These are phyloP conservation scores for Bergia sp. DNA, from an alignment of 92 coral and sea anemone genomes.

Conservation along the genomic window DNA sequence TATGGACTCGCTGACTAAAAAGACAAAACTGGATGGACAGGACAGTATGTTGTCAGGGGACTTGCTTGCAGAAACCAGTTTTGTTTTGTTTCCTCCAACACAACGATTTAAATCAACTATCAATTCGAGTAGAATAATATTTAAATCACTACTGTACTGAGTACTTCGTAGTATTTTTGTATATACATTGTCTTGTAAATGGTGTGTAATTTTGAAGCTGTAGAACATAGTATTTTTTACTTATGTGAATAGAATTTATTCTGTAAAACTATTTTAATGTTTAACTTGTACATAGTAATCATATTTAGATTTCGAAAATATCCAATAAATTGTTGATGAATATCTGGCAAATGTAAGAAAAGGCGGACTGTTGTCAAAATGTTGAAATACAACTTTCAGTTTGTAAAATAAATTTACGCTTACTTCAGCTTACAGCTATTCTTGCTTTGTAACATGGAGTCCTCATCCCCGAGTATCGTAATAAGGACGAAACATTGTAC, in stretches of 20 bases:
- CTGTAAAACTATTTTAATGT: slow-evolving; percentile 41
- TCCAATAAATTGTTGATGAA: slow-evolving; percentile 6
- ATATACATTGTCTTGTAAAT: slow-evolving; percentile 23
- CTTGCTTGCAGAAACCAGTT: no score
- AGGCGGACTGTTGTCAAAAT: background rate
- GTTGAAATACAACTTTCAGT: slow-evolving; percentile 7
- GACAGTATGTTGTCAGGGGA: background rate
- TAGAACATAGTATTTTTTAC: slow-evolving; percentile 20
- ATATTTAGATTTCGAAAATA: slow-evolving; percentile 10
- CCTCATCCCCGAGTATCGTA: background rate
- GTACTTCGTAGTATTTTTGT: slow-evolving; percentile 26
- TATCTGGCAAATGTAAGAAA: slow-evolving; percentile 16
- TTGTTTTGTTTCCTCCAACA: background rate
- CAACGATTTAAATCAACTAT: no score
- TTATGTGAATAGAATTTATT: slow-evolving; percentile 39
- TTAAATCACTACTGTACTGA: background rate
- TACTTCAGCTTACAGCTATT: background rate
- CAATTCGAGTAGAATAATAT: background rate
- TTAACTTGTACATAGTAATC: slow-evolving; percentile 33
- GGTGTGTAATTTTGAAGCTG: slow-evolving; percentile 16
- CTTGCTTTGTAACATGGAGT: background rate
- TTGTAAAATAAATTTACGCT: background rate
- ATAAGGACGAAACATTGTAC: no score
- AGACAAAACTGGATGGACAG: background rate
- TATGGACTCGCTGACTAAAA: background rate